phyloP scores from a whole-genome alignment of 1,140 invertebrate species.

The Drosophila bifasciata region DNA sequence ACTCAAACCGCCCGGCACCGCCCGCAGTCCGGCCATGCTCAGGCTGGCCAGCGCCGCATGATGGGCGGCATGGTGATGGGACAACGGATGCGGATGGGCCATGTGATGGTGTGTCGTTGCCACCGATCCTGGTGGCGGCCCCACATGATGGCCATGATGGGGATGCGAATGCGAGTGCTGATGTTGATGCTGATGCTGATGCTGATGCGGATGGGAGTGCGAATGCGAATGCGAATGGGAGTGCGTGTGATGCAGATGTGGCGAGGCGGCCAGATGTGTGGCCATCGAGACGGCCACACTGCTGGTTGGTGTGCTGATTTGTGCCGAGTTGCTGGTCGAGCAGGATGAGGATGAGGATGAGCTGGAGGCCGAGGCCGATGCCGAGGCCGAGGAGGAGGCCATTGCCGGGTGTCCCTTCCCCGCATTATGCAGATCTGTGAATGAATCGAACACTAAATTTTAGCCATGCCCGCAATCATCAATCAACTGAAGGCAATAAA shows the following conservation, averaged over 20 bases:
- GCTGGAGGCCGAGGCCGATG: conserved; percentile 63
- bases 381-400: conserved; percentile 55
- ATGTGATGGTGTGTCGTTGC: conserved; percentile 71
- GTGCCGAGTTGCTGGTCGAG: conserved; percentile 70
- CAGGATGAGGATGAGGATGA: conserved; percentile 64
- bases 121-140: conserved; percentile 26
- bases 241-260: conserved; percentile 52
- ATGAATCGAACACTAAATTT: conserved; percentile 27
- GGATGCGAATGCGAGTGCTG: conserved; percentile 52
- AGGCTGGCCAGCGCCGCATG: conserved; percentile 75
- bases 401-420: conserved; percentile 65
- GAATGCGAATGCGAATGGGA: conserved; percentile 30
- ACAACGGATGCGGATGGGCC: conserved; percentile 66
- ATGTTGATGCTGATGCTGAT: conserved; percentile 51
- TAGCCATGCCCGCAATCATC: conserved; percentile 62
- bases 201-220: conserved; percentile 41
- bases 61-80: conserved; percentile 65
- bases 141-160: conserved; percentile 64
- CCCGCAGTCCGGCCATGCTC: conserved; percentile 71
- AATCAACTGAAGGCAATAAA: conserved; percentile 65
- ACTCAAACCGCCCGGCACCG: conserved; percentile 66
- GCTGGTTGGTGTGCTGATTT: conserved; percentile 66
- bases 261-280: conserved; percentile 64
- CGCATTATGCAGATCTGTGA: conserved; percentile 66
- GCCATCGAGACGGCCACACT: conserved; percentile 66